Conservation (phyloP, 2,113 vertebrate species). For the Macquaria australasica region DNA sequence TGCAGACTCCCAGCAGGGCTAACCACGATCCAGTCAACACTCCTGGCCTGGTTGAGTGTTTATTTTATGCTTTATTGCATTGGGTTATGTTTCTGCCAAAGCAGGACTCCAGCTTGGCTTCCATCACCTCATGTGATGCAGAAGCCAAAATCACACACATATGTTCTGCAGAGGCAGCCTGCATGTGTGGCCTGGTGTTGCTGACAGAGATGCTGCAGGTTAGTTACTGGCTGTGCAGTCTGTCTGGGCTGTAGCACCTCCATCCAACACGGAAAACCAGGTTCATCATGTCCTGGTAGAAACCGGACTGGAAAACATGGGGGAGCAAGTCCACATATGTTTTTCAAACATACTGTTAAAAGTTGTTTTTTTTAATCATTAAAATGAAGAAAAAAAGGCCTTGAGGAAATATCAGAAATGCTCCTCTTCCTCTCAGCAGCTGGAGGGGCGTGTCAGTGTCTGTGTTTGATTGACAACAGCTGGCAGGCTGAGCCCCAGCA, state of each 20-base stretch:
- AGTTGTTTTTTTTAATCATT: not conserved
- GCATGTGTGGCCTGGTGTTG: not conserved
- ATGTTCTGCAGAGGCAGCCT: not conserved
- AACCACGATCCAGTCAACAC: not conserved
- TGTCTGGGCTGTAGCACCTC: slow-evolving; percentile 1
- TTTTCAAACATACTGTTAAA: not conserved
- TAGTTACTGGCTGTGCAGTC: not conserved
- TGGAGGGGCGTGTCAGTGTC: not conserved
- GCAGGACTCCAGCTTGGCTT: not conserved
- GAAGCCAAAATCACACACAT: not conserved
- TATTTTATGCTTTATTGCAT: not conserved
- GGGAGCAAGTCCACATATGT: not conserved
- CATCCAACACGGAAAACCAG: not conserved
- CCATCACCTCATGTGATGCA: not conserved
- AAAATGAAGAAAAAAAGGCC: too few species aligned
- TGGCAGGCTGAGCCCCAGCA: not conserved
- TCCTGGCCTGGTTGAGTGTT: not conserved
- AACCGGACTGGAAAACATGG: not conserved
- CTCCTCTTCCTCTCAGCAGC: not conserved
- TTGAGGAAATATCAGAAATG: not conserved
- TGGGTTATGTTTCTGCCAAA: not conserved
- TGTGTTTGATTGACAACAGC: slow-evolving; percentile 5
- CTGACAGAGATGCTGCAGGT: slow-evolving; percentile 22
- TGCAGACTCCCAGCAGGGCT: slow-evolving; percentile 16
- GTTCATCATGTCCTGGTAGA: not conserved